Evolutionary conservation across 2,113 vertebrate species (phyloP).

Genomic region (Lampris megalopsis): DNA sequence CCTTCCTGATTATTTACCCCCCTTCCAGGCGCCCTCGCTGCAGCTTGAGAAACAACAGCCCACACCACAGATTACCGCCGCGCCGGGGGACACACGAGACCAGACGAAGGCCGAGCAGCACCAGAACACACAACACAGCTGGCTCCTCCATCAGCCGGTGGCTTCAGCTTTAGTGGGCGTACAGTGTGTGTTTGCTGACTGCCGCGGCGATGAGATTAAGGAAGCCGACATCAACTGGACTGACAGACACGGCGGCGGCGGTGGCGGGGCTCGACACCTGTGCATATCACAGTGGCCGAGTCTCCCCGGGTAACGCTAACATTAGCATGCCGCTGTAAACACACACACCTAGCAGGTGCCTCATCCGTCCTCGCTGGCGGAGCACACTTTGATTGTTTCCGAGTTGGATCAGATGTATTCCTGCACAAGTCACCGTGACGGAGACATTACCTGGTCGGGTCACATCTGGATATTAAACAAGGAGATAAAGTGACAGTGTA

Average conservation of each 20-base stretch:
- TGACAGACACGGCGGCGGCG: conserved; percentile 34
- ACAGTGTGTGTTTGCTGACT: conserved; percentile 46
- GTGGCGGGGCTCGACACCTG: conserved; percentile 62
- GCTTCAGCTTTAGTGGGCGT: conserved; percentile 29
- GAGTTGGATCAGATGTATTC: conserved; percentile 16
- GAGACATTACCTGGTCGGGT: background rate
- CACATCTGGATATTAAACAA: background rate
- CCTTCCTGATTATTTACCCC: no score
- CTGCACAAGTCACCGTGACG: background rate
- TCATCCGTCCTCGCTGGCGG: conserved; percentile 29
- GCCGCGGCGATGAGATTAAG: conserved; percentile 43
- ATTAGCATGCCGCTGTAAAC: conserved; percentile 59
- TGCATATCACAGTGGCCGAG: conserved; percentile 49
- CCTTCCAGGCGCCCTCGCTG: no score
- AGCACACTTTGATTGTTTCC: conserved; percentile 25
- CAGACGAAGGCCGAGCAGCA: background rate
- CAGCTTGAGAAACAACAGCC: no score
- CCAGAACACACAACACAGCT: background rate
- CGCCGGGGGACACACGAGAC: background rate
- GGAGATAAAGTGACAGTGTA: no score
- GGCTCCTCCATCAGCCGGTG: background rate
- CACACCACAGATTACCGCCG: no score
- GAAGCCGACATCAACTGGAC: conserved; percentile 36
- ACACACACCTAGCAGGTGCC: conserved; percentile 54
- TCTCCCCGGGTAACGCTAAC: conserved; percentile 54